Conservation (phyloP, 2,113 vertebrate species). For the Seriola dumerili region DNA sequence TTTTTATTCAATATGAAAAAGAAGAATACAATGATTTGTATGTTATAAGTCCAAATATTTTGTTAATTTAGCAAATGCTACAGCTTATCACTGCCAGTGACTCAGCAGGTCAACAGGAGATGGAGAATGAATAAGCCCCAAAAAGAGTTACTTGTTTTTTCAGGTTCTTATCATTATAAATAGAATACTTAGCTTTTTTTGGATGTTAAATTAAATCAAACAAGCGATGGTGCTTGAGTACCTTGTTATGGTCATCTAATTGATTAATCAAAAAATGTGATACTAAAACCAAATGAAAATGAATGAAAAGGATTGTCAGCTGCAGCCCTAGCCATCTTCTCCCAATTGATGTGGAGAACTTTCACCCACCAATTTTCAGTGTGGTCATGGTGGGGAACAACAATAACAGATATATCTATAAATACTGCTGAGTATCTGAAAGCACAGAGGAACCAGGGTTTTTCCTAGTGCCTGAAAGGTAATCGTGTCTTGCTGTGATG, state of each 20-base stretch:
- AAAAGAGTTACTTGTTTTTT: background rate
- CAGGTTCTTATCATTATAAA: background rate
- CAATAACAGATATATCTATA: conserved; percentile 15
- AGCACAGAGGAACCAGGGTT: background rate
- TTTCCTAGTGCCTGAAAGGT: conserved; percentile 20
- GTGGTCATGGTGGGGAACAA: conserved; percentile 10
- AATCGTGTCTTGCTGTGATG: background rate
- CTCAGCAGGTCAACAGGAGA: background rate
- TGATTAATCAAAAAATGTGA: background rate
- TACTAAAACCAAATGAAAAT: background rate
- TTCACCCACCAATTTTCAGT: background rate
- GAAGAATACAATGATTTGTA: too few relatives aligned
- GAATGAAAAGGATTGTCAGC: background rate
- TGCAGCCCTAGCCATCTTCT: background rate
- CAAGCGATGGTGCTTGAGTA: background rate
- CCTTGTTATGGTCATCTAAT: background rate
- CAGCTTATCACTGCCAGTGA: background rate
- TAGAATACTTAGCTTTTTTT: background rate
- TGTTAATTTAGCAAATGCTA: background rate
- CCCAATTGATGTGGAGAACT: background rate
- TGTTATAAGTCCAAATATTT: too few relatives aligned
- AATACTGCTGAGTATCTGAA: background rate
- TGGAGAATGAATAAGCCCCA: background rate
- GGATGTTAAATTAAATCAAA: background rate
- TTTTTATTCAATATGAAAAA: too few relatives aligned